Base-by-base conservation (phyloP, 2,888 invertebrate species). In the Cyclophora punctaria region DNA sequence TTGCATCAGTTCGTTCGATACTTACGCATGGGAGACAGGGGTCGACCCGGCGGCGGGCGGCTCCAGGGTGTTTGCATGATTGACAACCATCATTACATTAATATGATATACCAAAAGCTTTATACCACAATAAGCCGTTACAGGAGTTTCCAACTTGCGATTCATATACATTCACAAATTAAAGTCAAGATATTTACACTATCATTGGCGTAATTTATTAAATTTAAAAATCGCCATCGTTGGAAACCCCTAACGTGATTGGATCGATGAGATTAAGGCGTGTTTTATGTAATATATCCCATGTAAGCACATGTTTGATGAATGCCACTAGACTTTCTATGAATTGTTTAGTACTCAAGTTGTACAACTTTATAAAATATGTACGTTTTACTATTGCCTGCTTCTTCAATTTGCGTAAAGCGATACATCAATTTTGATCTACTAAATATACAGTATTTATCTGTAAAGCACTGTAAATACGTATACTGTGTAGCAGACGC, bases 81-180 rank as follows among this genome's bases (percentile, higher is more conserved):
- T 78, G 86, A 87, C 85, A 88, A 88, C 85, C 86, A 87, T 86
- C 79, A 84, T 83, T 72, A 84, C 75, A 87, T 87, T 88, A 87
- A 86, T 87, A 84, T 73, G 78, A 78, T 74, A 78, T 71, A 82
- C 79, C 79, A 83, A 66, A 83, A 83, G 81, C 84, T 75, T 64
- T 59, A 72, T 70, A 73, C 79, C 75, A 77, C 75, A 78, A 66
- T 72, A 64, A 69, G 60, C 66, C 69, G 64, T 58, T 62, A 57
- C 55, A 62, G 69, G 78, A 74, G 70, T 72, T 75, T 71, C 75
- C 75, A 78, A 78, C 73, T 44, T 34, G 34, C 20, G 20, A 20
- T 20, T 20, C 20, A 20, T 20, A 1, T 20, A 20, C 20, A 20
- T 20, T 20, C 20, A 20, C 20, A 20, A 20, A 20, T 20, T 20